phyloP scores from a whole-genome alignment of 2,797 vertebrate species.

The Pipistrellus pipistrellus region DNA sequence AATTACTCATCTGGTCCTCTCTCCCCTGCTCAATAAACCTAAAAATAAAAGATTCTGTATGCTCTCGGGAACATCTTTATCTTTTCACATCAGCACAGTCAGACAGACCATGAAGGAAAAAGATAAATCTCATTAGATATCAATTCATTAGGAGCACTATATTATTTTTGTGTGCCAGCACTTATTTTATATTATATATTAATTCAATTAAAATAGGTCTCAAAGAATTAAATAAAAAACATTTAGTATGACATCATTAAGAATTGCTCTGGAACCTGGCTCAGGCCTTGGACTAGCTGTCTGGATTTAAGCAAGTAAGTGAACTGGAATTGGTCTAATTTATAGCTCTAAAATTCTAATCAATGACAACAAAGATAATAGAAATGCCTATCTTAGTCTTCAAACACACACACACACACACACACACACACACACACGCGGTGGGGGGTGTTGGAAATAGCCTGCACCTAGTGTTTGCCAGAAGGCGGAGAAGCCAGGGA shows the following conservation, averaged over 20 bases:
- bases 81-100: not conserved
- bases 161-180: not conserved
- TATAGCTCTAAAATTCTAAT: not conserved
- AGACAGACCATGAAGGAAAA: not conserved
- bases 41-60: conserved; percentile 34
- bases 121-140: not conserved
- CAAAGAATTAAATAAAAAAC: conserved; percentile 9
- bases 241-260: conserved; percentile 15
- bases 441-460: not conserved
- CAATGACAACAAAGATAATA: conserved; percentile 35
- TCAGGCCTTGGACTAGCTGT: not conserved
- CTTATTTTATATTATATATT: not conserved
- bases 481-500: not conserved
- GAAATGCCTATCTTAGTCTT: not conserved
- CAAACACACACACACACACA: not conserved
- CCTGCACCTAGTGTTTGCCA: not conserved
- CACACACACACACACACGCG: not conserved
- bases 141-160: not conserved
- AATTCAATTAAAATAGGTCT: conserved; percentile 43
- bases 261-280: not conserved
- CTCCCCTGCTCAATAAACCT: not conserved
- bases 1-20: not conserved
- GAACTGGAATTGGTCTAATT: not conserved
- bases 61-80: not conserved
- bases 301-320: conserved; percentile 10